These are phyloP conservation scores for Geopemphigus sp. DNA, from an alignment of 1,140 invertebrate species.

Conservation along the genomic window DNA sequence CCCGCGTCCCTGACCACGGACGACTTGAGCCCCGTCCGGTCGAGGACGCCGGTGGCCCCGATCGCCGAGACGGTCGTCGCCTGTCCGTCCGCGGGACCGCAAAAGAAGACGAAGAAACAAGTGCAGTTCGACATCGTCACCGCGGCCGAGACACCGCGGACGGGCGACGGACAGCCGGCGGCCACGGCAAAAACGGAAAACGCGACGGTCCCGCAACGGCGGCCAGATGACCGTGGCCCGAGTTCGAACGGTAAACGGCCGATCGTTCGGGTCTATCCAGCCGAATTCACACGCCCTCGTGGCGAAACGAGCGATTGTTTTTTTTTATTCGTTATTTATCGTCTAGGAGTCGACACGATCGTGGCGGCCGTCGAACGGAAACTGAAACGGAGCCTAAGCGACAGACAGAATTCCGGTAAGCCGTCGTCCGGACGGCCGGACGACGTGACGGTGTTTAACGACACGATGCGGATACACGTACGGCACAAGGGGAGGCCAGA, in stretches of 20 bases:
- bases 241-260: background rate
- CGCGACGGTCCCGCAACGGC: background rate
- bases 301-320: too few relatives aligned
- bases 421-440: slow-evolving; percentile 52
- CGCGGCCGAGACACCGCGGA: background rate
- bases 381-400: slow-evolving; percentile 60
- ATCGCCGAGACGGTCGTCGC: background rate
- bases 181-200: background rate
- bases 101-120: slow-evolving; percentile 50
- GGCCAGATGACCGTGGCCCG: background rate
- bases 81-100: slow-evolving; percentile 35
- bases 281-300: too few relatives aligned
- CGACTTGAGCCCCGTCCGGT: slow-evolving; percentile 30
- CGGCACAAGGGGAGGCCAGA: slow-evolving; percentile 58
- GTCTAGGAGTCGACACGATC: background rate
- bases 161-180: background rate
- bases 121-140: slow-evolving; percentile 39
- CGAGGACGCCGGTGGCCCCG: background rate
- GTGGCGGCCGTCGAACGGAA: slow-evolving; percentile 53
- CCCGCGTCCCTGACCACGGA: slow-evolving; percentile 54
- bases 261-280: too few relatives aligned
- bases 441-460: slow-evolving; percentile 60
- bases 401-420: slow-evolving; percentile 56
- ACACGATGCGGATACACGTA: slow-evolving; percentile 76
- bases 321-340: too few relatives aligned